Percentiles rank a stretch among this genome's conserved stretches.
These are phyloP conservation scores for Merops nubicus DNA, from an alignment of 2,113 vertebrate genomes.

Conservation along the genomic window DNA sequence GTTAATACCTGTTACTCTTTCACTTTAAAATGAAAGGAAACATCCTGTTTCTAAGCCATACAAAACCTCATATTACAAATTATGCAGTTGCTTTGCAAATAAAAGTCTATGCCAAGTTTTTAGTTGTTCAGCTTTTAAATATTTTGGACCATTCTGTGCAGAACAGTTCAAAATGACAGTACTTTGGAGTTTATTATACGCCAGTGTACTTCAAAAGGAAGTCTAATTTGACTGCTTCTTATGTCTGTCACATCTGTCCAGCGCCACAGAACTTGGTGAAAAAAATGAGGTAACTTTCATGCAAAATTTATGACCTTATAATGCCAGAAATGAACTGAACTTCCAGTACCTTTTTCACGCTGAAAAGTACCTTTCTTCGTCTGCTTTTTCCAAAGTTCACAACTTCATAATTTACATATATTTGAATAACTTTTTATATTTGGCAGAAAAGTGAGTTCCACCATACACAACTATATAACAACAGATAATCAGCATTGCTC, in stretches of 20 bases:
- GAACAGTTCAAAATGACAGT: background rate
- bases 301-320: background rate
- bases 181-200: background rate
- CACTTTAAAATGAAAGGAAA: background rate
- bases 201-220: background rate
- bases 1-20: conserved; percentile 7
- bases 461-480: background rate
- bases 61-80: background rate
- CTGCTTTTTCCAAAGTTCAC: background rate
- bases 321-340: background rate
- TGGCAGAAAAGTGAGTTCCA: background rate
- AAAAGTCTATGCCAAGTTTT: background rate
- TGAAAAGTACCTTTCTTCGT: background rate
- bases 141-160: background rate
- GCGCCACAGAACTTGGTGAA: background rate
- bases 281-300: background rate
- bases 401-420: background rate
- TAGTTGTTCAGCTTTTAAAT: background rate
- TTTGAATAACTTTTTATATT: background rate
- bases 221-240: background rate
- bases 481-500: background rate
- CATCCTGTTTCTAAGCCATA: background rate
- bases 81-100: background rate
- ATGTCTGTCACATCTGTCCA: background rate
- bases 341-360: background rate